Percentiles rank a stretch among this genome's conserved stretches.
Evolutionary conservation across 2,113 vertebrate species (phyloP).

Genomic region (Lates calcarifer): DNA sequence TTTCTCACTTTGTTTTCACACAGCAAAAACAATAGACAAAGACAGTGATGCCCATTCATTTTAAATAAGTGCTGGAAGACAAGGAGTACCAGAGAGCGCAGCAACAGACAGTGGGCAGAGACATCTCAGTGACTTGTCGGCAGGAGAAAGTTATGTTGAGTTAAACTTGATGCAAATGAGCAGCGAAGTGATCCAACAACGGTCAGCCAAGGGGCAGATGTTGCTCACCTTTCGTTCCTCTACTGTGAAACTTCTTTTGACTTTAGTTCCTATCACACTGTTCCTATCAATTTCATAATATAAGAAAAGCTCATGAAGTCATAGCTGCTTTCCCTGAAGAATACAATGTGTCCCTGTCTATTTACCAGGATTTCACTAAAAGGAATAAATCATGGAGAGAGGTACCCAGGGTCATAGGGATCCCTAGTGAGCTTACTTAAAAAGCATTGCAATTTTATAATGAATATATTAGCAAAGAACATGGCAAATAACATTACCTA

Average conservation of each 20-base stretch:
- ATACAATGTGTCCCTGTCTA: slow-evolving; percentile 12
- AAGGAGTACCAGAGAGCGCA: background rate
- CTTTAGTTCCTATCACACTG: background rate
- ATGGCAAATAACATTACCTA: background rate
- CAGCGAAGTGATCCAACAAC: background rate
- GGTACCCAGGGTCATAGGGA: slow-evolving; percentile 1
- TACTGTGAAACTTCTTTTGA: slow-evolving; percentile 17
- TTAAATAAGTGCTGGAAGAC: slow-evolving; percentile 17
- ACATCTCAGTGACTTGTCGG: background rate
- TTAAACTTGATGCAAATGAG: slow-evolving; percentile 47
- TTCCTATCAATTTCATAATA: slow-evolving; percentile 15
- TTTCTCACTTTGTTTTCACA: slow-evolving; percentile 22
- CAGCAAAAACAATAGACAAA: background rate
- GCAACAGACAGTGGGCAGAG: slow-evolving; percentile 10
- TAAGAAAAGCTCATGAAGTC: slow-evolving; percentile 16
- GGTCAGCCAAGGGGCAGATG: slow-evolving; percentile 17
- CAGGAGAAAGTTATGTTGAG: slow-evolving; percentile 1
- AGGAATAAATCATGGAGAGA: slow-evolving; percentile 30
- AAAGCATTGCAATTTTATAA: background rate
- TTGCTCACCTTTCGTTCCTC: slow-evolving; percentile 41
- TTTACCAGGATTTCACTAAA: slow-evolving; percentile 22
- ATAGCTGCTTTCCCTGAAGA: background rate
- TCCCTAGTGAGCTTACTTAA: background rate
- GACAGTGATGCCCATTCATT: slow-evolving; percentile 3
- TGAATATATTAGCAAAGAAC: slow-evolving; percentile 1